Conservation (phyloP, 2,888 invertebrate species). For the Heteromurus nitidus region DNA sequence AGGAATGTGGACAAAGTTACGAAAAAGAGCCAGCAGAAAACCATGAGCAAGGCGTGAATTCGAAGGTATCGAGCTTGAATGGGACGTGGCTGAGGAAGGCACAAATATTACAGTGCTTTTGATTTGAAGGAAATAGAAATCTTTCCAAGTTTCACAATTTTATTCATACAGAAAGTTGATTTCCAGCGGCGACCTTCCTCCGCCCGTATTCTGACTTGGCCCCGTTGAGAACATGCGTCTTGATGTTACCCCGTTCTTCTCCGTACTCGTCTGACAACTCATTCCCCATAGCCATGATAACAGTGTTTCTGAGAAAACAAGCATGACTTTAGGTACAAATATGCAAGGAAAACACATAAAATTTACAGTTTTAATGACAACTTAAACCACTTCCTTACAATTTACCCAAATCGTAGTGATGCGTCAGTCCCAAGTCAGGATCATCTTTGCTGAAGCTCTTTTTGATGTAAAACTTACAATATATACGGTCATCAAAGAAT, state of each 20-base stretch:
- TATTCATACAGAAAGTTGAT: conserved; percentile 24
- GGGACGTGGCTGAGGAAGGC: conserved; percentile 28
- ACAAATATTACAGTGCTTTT: too few relatives aligned
- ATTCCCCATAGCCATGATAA: conserved; percentile 32
- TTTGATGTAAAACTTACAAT: conserved; percentile 51
- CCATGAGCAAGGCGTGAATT: conserved; percentile 51
- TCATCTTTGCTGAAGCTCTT: conserved; percentile 21
- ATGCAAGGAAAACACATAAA: too few relatives aligned
- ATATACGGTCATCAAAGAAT: conserved; percentile 31
- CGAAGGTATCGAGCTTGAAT: conserved; percentile 21
- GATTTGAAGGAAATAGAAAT: too few relatives aligned
- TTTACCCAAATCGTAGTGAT: conserved; percentile 1
- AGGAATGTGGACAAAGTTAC: conserved; percentile 43
- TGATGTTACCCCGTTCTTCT: conserved; percentile 20
- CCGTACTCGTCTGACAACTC: conserved; percentile 2
- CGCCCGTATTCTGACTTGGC: neutral
- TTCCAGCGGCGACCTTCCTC: neutral
- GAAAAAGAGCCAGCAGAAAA: conserved; percentile 49
- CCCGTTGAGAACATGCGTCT: conserved; percentile 10
- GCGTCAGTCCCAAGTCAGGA: neutral
- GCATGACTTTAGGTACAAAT: too few relatives aligned
- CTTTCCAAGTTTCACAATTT: neutral
- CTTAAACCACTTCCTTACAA: too few relatives aligned
- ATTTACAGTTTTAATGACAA: too few relatives aligned
- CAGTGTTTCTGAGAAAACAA: too few relatives aligned